Conservation (phyloP, 2,797 vertebrate genomes). For the Sebastes cheni region DNA sequence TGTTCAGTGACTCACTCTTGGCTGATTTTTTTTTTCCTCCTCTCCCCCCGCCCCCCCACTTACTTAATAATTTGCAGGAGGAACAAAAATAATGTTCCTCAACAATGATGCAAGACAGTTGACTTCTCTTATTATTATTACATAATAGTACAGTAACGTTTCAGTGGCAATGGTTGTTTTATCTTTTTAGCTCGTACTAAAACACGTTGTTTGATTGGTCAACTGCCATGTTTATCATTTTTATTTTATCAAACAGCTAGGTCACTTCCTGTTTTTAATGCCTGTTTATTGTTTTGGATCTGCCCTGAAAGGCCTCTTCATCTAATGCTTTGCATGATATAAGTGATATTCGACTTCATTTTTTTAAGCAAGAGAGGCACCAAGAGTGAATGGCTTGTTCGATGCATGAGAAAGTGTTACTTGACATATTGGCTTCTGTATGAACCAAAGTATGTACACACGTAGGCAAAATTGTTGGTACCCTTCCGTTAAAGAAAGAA, state of each 20-base stretch:
- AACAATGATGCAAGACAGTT: slow-evolving; percentile 75
- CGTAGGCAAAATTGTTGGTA: no score
- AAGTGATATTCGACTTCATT: background rate
- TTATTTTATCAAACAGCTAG: slow-evolving; percentile 11
- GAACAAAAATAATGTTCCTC: slow-evolving; percentile 45
- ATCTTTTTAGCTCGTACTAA: background rate
- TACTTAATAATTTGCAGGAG: slow-evolving; percentile 21
- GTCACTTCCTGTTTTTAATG: slow-evolving; percentile 1
- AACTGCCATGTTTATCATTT: slow-evolving; percentile 77
- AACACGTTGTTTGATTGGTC: slow-evolving; percentile 52
- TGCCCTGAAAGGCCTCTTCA: slow-evolving; percentile 7
- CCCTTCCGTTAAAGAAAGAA: no score
- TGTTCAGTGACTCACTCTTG: slow-evolving; percentile 32
- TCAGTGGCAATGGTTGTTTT: background rate
- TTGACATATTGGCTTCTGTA: background rate
- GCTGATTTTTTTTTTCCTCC: slow-evolving; percentile 30
- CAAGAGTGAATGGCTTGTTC: slow-evolving; percentile 32
- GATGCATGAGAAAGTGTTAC: slow-evolving; percentile 38
- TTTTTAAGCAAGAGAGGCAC: background rate
- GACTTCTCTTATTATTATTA: slow-evolving; percentile 46
- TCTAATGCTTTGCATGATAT: background rate
- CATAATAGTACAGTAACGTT: background rate
- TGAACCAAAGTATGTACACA: background rate
- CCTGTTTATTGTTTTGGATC: slow-evolving; percentile 23
- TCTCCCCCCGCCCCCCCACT: background rate